Evolutionary conservation across 2,113 vertebrate genomes (phyloP), one percentile per base, ranked within the genome.

Genomic region (Gila orcuttii): DNA sequence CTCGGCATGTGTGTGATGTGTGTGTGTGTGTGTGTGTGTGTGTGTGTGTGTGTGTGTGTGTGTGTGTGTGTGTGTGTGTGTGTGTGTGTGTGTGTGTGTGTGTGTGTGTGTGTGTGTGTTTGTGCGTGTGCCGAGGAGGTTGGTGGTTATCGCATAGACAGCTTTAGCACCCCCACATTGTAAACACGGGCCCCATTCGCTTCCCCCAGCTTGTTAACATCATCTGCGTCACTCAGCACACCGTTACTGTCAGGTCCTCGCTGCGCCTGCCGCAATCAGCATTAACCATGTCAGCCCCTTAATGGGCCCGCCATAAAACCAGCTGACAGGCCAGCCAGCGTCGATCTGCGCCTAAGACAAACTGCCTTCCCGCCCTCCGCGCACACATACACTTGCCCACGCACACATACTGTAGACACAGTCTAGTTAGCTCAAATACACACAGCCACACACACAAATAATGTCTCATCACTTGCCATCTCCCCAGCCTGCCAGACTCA

Each of bases 181-280:
- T 95, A 95, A 95, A 95, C 95, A 95, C 91, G 90, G 93, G 92
- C 92, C 92, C 93, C 90, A 91, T 91, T 92, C 91, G 91, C 93
- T 92, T 95, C 93, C 93, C 90, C 88, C 89, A 88, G 94, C 94
- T 95, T 94, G 94, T 95, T 95, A 95, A 94, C 93, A 95, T 95
- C 94, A 93, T 94, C 95, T 95, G 93, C 93, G 94, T 95, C 94
- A 95, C 94, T 93, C 94, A 94, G 93, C 91, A 89, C 90, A 88
- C 87, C 88, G 87, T 90, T 92, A 93, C 93, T 95, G 94, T 94
- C 95, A 94, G 93, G 91, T 74, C 92, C 94, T 93, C 87, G 89
- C 94, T 91, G 94, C 90, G 93, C 92, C 86, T 91, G 89, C 85
- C 87, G 90, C 93, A 95, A 95, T 94, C 93, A 95, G 92, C 92